Evolutionary conservation across 2,797 vertebrate genomes (phyloP).

Genomic region (Sylvia borin): DNA sequence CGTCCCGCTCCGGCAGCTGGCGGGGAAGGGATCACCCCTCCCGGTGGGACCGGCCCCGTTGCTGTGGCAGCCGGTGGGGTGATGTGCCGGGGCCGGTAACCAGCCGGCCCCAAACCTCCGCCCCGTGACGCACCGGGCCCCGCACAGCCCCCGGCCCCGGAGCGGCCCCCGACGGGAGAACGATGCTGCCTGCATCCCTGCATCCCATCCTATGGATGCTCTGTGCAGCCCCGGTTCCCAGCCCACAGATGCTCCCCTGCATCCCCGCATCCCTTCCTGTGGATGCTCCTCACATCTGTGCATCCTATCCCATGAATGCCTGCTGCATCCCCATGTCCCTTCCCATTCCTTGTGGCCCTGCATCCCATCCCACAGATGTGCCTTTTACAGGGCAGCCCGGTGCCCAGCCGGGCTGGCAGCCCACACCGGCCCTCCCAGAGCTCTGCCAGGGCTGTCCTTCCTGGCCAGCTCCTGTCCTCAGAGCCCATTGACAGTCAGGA

Average conservation of each 20-base stretch:
- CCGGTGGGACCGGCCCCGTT: conserved; percentile 46
- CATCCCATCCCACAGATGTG: neutral
- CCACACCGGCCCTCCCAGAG: neutral
- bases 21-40: neutral
- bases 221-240: accelerated
- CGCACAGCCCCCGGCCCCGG: neutral
- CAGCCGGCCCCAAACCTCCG: neutral
- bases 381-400: accelerated
- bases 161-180: neutral
- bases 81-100: conserved; percentile 66
- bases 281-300: neutral
- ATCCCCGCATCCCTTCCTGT: accelerated
- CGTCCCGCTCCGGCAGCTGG: neutral
- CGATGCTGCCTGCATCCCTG: neutral
- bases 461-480: neutral
- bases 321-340: accelerated
- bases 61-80: conserved; percentile 77
- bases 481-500: neutral
- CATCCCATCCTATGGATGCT: accelerated
- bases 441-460: neutral
- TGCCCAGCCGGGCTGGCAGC: neutral
- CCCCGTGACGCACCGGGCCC: neutral
- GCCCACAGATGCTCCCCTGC: accelerated
- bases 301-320: neutral
- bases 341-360: neutral